Conservation (phyloP, 2,113 vertebrate genomes). For the Chiloscyllium plagiosum region DNA sequence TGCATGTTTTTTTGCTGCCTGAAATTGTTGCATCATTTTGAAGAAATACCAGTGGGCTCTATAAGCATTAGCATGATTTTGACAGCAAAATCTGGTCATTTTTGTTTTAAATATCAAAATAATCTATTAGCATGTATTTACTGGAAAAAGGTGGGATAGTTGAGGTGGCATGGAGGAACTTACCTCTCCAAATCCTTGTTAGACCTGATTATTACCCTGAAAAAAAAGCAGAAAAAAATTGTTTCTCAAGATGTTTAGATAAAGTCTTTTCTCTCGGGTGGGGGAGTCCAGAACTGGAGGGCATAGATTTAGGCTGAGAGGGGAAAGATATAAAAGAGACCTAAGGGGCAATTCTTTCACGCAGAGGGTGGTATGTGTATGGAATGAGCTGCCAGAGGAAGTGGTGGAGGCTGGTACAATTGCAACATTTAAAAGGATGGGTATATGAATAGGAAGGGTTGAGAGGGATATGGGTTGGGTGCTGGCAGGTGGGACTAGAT, state of each 20-base stretch:
- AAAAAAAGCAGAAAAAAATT: neutral
- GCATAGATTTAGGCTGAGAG: no score
- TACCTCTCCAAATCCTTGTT: neutral
- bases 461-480: no score
- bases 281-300: no score
- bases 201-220: neutral
- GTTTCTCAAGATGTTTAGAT: neutral
- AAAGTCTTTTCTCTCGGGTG: no score
- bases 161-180: neutral
- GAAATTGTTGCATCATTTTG: neutral
- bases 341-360: no score
- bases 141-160: neutral
- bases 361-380: no score
- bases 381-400: no score
- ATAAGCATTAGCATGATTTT: neutral
- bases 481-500: no score
- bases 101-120: neutral
- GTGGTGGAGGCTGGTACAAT: no score
- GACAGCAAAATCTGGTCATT: neutral
- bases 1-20: neutral
- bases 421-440: no score
- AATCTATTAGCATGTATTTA: neutral
- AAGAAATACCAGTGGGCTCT: neutral
- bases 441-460: no score
- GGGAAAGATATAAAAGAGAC: no score